A percentile compares a stretch with the other conserved stretches of the same genome.
Evolutionary conservation across 2,113 vertebrate genomes (phyloP).

Genomic region (Halichoeres trimaculatus): DNA sequence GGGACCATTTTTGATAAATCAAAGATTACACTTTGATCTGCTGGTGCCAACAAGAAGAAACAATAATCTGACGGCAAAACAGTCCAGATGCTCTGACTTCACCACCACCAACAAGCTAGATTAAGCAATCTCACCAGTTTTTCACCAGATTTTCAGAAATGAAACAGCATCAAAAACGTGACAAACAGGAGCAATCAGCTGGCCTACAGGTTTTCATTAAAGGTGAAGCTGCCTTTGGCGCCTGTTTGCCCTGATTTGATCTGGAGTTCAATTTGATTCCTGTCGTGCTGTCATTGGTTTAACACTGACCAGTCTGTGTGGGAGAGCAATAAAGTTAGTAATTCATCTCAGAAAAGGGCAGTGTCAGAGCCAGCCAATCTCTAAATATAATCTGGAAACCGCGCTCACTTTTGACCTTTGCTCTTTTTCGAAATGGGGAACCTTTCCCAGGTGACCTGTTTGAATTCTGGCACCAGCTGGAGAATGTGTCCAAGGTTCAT

Average conservation of each 20-base stretch:
- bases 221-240: slow-evolving; percentile 62
- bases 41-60: neutral
- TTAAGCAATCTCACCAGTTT: neutral
- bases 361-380: slow-evolving; percentile 58
- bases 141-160: neutral
- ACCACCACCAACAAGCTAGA: neutral
- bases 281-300: slow-evolving; percentile 65
- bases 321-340: slow-evolving; percentile 67
- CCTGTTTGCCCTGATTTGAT: slow-evolving; percentile 66
- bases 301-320: slow-evolving; percentile 65
- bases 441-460: slow-evolving; percentile 61
- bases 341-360: slow-evolving; percentile 75
- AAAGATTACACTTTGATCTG: neutral
- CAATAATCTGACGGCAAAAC: neutral
- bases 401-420: slow-evolving; percentile 53
- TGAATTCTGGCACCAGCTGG: slow-evolving; percentile 27
- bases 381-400: slow-evolving; percentile 65
- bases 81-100: neutral
- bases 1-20: neutral
- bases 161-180: slow-evolving; percentile 1
- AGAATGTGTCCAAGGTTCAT: slow-evolving; percentile 25
- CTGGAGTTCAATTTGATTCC: slow-evolving; percentile 72
- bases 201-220: slow-evolving; percentile 46
- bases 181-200: slow-evolving; percentile 18
- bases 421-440: slow-evolving; percentile 50